A percentile compares a stretch with the other conserved stretches of the same genome.
phyloP scores from a whole-genome alignment of 37 sponge, comb jelly and placozoan genomes.

The Agelas oroides region DNA sequence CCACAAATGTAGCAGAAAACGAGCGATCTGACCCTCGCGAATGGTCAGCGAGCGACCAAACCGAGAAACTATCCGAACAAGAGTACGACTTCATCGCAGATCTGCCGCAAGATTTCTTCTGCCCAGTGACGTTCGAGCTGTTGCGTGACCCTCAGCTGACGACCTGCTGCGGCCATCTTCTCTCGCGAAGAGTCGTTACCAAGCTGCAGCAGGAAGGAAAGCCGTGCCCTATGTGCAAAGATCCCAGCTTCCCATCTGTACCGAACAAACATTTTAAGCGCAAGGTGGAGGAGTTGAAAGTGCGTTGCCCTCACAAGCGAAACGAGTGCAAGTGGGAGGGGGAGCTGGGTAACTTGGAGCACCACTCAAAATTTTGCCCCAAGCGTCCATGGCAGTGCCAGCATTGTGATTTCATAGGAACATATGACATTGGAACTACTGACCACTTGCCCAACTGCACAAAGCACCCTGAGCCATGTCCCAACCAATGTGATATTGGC shows the following conservation, averaged over 20 bases:
- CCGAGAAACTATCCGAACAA: no score
- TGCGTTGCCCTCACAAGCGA: slow-evolving; percentile 30
- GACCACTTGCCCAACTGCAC: slow-evolving; percentile 25
- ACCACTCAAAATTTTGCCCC: slow-evolving; percentile 24
- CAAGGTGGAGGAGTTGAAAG: slow-evolving; percentile 6
- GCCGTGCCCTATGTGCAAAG: slow-evolving; percentile 45
- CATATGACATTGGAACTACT: not conserved
- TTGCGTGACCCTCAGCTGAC: slow-evolving; percentile 49
- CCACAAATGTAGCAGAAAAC: no score
- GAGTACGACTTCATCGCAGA: slow-evolving; percentile 5
- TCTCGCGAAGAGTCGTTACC: slow-evolving; percentile 2
- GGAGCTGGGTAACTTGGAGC: not conserved
- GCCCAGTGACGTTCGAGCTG: slow-evolving; percentile 32
- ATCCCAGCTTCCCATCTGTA: no score
- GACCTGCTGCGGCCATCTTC: slow-evolving; percentile 40
- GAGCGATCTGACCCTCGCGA: no score
- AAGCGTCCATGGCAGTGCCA: slow-evolving; percentile 38
- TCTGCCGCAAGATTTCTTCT: slow-evolving; percentile 22
- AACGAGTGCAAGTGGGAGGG: slow-evolving; percentile 62
- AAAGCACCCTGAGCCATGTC: slow-evolving; percentile 24
- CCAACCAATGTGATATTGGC: slow-evolving; percentile 23
- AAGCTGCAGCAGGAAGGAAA: slow-evolving; percentile 4
- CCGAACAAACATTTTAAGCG: slow-evolving; percentile 20
- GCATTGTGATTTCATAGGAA: slow-evolving; percentile 13
- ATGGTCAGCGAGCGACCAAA: no score